These are phyloP conservation scores for Baronia brevicornis DNA, from an alignment of 2,888 invertebrate genomes.

Conservation along the genomic window DNA sequence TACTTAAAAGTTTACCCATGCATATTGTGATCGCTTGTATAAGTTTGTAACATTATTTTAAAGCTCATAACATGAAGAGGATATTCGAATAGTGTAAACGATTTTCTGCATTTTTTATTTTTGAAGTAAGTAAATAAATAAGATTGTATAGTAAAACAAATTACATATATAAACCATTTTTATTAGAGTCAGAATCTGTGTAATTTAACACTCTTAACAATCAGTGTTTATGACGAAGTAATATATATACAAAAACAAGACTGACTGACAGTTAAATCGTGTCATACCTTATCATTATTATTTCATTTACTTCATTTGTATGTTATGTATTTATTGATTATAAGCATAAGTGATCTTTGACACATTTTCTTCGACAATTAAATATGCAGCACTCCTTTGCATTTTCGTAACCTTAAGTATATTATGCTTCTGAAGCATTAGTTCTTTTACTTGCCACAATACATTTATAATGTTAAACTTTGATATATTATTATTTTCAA, in stretches of 20 bases:
- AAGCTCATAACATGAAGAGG: too few species aligned
- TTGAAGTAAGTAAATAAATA: background rate
- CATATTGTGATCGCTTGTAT: too few species aligned
- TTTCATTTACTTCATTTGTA: too few species aligned
- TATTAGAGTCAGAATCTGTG: constrained; percentile 60
- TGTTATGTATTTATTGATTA: too few species aligned
- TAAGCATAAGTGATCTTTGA: too few species aligned
- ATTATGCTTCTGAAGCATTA: constrained; percentile 18
- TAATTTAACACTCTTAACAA: constrained; percentile 39
- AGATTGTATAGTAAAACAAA: constrained; percentile 19
- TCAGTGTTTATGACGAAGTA: constrained; percentile 36
- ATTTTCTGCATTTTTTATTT: background rate
- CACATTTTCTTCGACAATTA: too few species aligned
- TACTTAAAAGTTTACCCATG: too few species aligned
- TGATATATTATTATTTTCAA: constrained; percentile 7
- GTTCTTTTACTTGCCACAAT: background rate
- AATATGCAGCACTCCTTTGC: too few species aligned
- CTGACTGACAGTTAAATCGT: constrained; percentile 24
- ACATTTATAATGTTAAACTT: constrained; percentile 1
- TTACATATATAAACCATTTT: constrained; percentile 49
- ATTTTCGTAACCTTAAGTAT: too few species aligned
- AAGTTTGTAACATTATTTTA: too few species aligned
- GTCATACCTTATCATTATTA: too few species aligned
- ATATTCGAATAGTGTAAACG: too few species aligned
- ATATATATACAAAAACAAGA: constrained; percentile 29